Evolutionary conservation across 2,113 vertebrate species (phyloP).

Genomic region (Protomyctophum bolini): DNA sequence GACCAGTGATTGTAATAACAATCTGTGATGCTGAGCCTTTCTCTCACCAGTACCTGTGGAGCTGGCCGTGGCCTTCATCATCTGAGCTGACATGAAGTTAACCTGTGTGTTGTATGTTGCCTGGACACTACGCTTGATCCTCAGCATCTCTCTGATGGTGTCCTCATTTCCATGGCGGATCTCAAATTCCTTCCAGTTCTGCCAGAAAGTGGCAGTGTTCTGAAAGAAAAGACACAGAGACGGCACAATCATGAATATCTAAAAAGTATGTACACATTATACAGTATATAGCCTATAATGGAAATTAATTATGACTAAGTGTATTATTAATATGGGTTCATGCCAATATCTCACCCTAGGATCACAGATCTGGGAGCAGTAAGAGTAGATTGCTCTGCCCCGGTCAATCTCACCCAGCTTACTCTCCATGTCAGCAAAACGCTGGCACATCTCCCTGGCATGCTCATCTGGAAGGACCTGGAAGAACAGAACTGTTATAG

Average conservation of each 20-base stretch:
- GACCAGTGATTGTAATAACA: not conserved
- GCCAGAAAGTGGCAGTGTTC: constrained; percentile 90
- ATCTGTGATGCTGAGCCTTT: not conserved
- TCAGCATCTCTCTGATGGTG: constrained; percentile 91
- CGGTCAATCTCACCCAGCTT: constrained; percentile 94
- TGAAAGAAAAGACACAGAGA: constrained; percentile 36
- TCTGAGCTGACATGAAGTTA: constrained; percentile 96
- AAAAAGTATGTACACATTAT: not conserved
- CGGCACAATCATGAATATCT: not conserved
- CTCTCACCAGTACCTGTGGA: constrained; percentile 83
- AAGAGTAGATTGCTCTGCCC: constrained; percentile 90
- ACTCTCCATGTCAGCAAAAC: constrained; percentile 95
- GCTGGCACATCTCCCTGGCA: constrained; percentile 89
- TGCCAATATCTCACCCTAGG: constrained; percentile 80
- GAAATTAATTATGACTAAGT: no score
- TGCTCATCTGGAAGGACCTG: constrained; percentile 91
- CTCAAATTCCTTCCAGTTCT: constrained; percentile 95
- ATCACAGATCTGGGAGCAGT: constrained; percentile 94
- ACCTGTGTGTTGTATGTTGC: constrained; percentile 96
- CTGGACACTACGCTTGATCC: constrained; percentile 93
- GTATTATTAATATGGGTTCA: no score
- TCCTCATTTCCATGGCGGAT: constrained; percentile 94
- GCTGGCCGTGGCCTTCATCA: constrained; percentile 88
- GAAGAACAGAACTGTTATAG: not conserved
- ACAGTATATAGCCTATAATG: no score